Evolutionary conservation across 2,113 vertebrate genomes (phyloP).

Genomic region (Onychostoma macrolepis): DNA sequence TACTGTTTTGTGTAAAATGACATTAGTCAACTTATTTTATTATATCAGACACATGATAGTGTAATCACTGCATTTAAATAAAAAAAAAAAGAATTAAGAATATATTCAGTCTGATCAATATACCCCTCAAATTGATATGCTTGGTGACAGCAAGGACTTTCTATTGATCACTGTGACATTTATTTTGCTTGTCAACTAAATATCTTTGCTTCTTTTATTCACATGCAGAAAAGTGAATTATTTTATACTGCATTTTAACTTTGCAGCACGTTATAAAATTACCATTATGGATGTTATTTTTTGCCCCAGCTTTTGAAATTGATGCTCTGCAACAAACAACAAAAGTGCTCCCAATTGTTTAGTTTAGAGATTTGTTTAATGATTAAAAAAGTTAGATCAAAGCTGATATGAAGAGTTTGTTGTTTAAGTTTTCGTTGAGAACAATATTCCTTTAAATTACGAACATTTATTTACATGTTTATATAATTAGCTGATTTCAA

Average conservation of each 20-base stretch:
- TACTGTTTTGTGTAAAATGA: not conserved
- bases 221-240: conserved; percentile 19
- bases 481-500: conserved; percentile 62
- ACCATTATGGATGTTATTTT: conserved; percentile 38
- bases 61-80: conserved; percentile 12
- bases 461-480: conserved; percentile 61
- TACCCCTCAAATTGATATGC: conserved; percentile 78
- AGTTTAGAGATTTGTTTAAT: conserved; percentile 44
- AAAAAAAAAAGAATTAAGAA: conserved; percentile 67
- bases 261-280: conserved; percentile 44
- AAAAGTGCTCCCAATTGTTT: conserved; percentile 66
- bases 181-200: conserved; percentile 87
- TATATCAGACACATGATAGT: not conserved
- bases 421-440: conserved; percentile 60
- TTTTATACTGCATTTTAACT: conserved; percentile 58
- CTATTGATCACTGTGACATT: conserved; percentile 92
- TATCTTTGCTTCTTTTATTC: conserved; percentile 71
- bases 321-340: conserved; percentile 63
- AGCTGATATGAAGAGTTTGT: conserved; percentile 68
- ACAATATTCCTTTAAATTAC: conserved; percentile 50
- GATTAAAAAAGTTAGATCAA: conserved; percentile 69
- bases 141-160: conserved; percentile 81
- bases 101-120: conserved; percentile 82
- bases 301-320: conserved; percentile 68
- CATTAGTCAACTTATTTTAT: not conserved